A percentile compares a stretch with the other conserved stretches of the same genome.
phyloP scores from a whole-genome alignment of 2,888 invertebrate genomes.

The Lasioglossum leucozonium region DNA sequence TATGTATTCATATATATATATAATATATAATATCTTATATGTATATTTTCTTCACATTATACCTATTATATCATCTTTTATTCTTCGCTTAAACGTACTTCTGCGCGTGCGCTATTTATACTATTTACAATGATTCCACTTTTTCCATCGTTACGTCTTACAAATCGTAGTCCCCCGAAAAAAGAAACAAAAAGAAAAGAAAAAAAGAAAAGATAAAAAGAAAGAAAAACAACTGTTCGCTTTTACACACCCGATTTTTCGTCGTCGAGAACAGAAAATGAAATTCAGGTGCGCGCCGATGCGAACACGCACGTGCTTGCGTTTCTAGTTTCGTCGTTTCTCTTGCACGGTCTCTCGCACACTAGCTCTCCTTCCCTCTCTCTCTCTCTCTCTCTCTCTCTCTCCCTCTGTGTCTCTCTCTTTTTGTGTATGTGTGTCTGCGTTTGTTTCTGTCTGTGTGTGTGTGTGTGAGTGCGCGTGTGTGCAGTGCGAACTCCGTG shows the following conservation, averaged over 20 bases:
- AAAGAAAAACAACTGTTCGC: slow-evolving; percentile 37
- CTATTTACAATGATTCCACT: slow-evolving; percentile 79
- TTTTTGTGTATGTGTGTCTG: background rate
- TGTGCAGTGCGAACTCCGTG: background rate
- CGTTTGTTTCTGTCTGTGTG: too few species aligned
- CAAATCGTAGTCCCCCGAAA: slow-evolving; percentile 72
- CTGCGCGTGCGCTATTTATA: slow-evolving; percentile 80
- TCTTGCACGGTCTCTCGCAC: slow-evolving; percentile 25
- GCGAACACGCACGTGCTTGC: slow-evolving; percentile 8
- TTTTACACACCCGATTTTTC: slow-evolving; percentile 34
- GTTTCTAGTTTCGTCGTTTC: slow-evolving; percentile 36
- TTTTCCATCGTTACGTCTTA: slow-evolving; percentile 28
- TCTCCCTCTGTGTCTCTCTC: too few species aligned
- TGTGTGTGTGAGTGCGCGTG: background rate
- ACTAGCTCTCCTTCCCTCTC: background rate
- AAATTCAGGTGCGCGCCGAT: slow-evolving; percentile 25
- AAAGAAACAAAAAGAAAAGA: background rate
- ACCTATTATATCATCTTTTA: slow-evolving; percentile 80
- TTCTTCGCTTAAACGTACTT: slow-evolving; percentile 76
- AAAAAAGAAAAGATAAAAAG: too few species aligned
- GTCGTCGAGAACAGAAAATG: background rate
- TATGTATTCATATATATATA: slow-evolving; percentile 82
- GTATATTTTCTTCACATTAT: slow-evolving; percentile 82
- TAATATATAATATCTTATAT: slow-evolving; percentile 82
- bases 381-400: background rate